Conservation (phyloP, 37 sponge, comb jelly and placozoan genomes). For the Agelas oroides region DNA sequence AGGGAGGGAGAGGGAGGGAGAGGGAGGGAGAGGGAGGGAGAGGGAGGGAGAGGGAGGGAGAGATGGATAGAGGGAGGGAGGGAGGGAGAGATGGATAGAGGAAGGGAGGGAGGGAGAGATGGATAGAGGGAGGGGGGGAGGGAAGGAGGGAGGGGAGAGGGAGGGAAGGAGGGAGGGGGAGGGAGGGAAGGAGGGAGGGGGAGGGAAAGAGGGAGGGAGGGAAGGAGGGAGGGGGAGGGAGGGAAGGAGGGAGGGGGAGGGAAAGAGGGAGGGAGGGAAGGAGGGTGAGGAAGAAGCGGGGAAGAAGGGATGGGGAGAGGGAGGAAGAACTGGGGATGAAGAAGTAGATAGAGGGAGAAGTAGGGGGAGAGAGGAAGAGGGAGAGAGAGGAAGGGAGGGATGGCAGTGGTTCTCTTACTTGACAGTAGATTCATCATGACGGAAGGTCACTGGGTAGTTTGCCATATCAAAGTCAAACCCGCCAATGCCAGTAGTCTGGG, state of each 20-base stretch:
- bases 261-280: not conserved
- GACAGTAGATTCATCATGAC: conserved; percentile 52
- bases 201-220: not conserved
- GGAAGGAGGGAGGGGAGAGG: not conserved
- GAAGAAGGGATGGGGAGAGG: not conserved
- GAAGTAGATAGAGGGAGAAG: not conserved
- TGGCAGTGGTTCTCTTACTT: conserved; percentile 32
- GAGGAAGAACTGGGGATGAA: not conserved
- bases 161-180: not conserved
- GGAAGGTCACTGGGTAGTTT: conserved; percentile 63
- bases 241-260: not conserved
- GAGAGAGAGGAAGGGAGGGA: not conserved
- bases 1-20: not conserved
- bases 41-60: not conserved
- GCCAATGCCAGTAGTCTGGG: conserved; percentile 59
- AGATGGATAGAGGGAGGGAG: not conserved
- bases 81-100: not conserved
- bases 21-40: not conserved
- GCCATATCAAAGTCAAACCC: conserved; percentile 70
- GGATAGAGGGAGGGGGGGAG: conserved; percentile 1
- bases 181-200: not conserved
- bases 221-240: not conserved
- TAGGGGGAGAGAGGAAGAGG: not conserved
- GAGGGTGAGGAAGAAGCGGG: not conserved
- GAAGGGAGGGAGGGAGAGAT: not conserved